phyloP scores from a whole-genome alignment of 2,113 vertebrate species.

The Salvelinus namaycush region DNA sequence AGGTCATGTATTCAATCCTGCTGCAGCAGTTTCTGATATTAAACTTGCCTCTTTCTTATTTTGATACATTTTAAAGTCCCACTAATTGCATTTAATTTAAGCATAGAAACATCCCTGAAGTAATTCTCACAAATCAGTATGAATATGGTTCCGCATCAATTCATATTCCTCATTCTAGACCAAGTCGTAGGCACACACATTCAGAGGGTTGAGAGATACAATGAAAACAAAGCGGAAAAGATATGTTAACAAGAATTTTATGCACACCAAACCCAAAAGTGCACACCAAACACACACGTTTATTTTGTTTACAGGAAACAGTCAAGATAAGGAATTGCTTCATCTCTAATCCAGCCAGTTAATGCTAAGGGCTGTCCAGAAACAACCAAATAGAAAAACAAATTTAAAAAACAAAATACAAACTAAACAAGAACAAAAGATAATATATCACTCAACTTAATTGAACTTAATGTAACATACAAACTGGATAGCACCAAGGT shows the following conservation, averaged over 20 bases:
- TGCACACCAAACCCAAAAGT: conserved; percentile 22
- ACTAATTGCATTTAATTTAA: too few species aligned
- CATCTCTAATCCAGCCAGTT: conserved; percentile 6
- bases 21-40: too few species aligned
- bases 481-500: too few species aligned
- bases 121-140: too few species aligned
- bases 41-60: too few species aligned
- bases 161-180: too few species aligned
- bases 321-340: conserved; percentile 1
- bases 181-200: too few species aligned
- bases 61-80: too few species aligned
- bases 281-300: conserved; percentile 33
- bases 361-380: background rate
- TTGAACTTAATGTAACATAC: background rate
- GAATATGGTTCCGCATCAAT: too few species aligned
- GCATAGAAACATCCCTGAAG: too few species aligned
- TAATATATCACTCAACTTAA: background rate
- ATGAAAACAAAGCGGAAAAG: conserved; percentile 28
- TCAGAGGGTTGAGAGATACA: background rate
- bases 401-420: background rate
- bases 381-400: background rate
- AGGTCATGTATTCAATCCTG: too few species aligned
- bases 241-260: conserved; percentile 41
- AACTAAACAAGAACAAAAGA: conserved; percentile 22
- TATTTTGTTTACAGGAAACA: conserved; percentile 16